These are phyloP conservation scores for Bombus terrestris DNA, from an alignment of 1,140 invertebrate species.

Conservation along the genomic window DNA sequence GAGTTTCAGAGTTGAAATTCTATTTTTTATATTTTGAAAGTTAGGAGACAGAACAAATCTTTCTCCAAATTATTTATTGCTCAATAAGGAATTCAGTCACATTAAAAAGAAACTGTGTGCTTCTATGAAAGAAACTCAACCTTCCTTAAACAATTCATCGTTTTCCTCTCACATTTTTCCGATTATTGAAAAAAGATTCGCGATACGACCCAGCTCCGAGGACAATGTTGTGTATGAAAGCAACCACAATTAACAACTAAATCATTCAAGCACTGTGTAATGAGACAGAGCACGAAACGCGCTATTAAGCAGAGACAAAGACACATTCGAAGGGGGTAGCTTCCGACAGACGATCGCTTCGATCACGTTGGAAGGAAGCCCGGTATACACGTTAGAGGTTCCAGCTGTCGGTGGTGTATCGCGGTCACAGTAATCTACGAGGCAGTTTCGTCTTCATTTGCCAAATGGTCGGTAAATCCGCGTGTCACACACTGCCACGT, in stretches of 20 bases:
- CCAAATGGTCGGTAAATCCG: slow-evolving; percentile 74
- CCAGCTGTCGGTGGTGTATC: slow-evolving; percentile 42
- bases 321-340: not conserved
- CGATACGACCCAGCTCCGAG: too few relatives aligned
- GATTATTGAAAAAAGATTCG: too few relatives aligned
- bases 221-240: not conserved
- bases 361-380: slow-evolving; percentile 24
- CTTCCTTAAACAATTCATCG: not conserved
- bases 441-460: slow-evolving; percentile 75
- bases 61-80: too few relatives aligned
- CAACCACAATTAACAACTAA: not conserved
- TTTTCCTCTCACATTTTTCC: not conserved
- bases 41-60: not conserved
- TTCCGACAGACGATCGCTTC: slow-evolving; percentile 6
- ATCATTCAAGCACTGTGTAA: not conserved
- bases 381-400: slow-evolving; percentile 13
- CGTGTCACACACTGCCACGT: slow-evolving; percentile 45
- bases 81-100: too few relatives aligned
- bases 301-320: not conserved
- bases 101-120: too few relatives aligned
- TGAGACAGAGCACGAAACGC: not conserved
- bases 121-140: not conserved
- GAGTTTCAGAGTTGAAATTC: not conserved
- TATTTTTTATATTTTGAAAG: not conserved
- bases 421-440: slow-evolving; percentile 66